A percentile compares a stretch with the other conserved stretches of the same genome.
phyloP scores from a whole-genome alignment of 2,797 vertebrate species.

The Glossophaga mutica region DNA sequence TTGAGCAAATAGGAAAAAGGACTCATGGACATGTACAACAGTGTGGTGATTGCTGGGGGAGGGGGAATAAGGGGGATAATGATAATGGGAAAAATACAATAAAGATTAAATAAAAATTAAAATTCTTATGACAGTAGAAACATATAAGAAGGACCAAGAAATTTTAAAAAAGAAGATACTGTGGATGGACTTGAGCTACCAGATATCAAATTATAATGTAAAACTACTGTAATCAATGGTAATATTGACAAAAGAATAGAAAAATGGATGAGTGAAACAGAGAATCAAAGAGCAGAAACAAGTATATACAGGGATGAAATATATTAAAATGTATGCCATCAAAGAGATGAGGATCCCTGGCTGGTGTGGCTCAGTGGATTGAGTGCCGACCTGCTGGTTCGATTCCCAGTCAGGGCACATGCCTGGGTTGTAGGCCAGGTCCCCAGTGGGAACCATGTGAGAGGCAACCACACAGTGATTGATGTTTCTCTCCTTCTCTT shows the following conservation, averaged over 20 bases:
- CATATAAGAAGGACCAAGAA: neutral
- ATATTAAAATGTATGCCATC: neutral
- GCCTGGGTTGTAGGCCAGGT: too few relatives aligned
- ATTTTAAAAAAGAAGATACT: neutral
- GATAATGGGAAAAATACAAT: neutral
- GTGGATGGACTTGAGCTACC: neutral
- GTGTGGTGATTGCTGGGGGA: neutral
- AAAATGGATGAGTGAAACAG: neutral
- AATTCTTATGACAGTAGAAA: neutral
- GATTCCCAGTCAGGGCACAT: too few relatives aligned
- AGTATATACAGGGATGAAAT: neutral
- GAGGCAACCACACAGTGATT: too few relatives aligned
- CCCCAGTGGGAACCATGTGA: too few relatives aligned
- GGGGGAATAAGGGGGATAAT: neutral
- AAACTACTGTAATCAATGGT: neutral
- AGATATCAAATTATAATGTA: neutral
- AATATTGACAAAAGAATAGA: neutral
- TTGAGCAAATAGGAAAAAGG: neutral
- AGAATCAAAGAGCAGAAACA: neutral
- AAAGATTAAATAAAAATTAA: neutral
- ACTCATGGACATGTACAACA: neutral
- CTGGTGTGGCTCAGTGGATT: too few relatives aligned
- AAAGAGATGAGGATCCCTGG: neutral
- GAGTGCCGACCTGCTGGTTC: too few relatives aligned
- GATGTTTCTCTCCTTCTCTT: too few relatives aligned